These are phyloP conservation scores for Psophia crepitans DNA, from an alignment of 2,113 vertebrate genomes.

Conservation along the genomic window DNA sequence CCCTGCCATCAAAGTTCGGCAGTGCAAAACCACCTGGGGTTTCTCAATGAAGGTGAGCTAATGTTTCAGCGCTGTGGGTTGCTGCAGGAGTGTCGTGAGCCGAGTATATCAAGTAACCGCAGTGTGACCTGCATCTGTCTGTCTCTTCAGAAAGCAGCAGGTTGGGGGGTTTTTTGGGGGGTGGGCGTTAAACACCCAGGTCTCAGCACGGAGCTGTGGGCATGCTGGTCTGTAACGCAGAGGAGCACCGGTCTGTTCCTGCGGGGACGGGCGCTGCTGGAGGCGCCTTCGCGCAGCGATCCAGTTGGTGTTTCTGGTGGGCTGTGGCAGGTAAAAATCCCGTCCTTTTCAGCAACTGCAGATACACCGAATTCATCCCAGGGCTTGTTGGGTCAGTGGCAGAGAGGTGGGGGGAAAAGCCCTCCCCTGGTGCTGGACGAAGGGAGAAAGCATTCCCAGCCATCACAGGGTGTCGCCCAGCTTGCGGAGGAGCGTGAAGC, in stretches of 20 bases:
- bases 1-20: neutral
- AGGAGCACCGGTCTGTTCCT: neutral
- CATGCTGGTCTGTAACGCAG: neutral
- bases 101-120: neutral
- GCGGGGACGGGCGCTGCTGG: accelerated
- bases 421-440: neutral
- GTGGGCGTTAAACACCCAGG: neutral
- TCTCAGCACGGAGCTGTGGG: neutral
- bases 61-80: accelerated
- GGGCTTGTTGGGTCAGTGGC: neutral
- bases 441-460: neutral
- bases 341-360: neutral
- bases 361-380: accelerated
- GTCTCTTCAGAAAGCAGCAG: neutral
- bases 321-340: neutral
- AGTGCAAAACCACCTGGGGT: accelerated
- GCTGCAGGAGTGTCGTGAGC: neutral
- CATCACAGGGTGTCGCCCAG: neutral
- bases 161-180: neutral
- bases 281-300: neutral
- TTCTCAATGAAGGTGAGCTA: accelerated
- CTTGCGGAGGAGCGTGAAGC: neutral
- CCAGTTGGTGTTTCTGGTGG: neutral
- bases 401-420: neutral
- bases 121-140: no score